phyloP scores from a whole-genome alignment of 2,113 vertebrate species.

The Ptilorrhoa leucosticta region DNA sequence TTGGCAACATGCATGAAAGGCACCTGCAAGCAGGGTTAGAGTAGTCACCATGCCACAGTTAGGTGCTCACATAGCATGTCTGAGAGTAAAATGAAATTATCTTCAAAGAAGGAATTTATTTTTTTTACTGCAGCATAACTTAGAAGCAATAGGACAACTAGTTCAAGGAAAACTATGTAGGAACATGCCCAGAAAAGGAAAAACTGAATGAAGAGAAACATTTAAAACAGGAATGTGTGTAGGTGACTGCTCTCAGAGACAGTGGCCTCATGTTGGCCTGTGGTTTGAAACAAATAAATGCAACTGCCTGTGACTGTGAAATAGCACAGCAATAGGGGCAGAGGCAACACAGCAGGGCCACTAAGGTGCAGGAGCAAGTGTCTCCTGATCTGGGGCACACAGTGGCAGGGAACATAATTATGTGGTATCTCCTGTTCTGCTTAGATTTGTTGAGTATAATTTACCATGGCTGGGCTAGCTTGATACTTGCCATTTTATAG shows the following conservation, averaged over 20 bases:
- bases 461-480: background rate
- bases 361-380: background rate
- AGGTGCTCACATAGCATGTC: background rate
- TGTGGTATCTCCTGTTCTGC: background rate
- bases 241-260: background rate
- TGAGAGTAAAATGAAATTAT: background rate
- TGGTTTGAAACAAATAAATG: background rate
- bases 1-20: background rate
- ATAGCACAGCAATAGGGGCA: background rate
- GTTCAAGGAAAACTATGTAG: background rate
- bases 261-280: background rate
- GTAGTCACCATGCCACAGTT: background rate
- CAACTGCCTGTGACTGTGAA: background rate
- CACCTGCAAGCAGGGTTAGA: background rate
- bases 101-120: background rate
- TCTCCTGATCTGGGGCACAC: background rate
- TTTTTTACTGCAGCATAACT: background rate
- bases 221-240: background rate
- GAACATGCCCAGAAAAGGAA: background rate
- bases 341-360: background rate
- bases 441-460: background rate
- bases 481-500: background rate
- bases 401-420: background rate
- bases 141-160: background rate
- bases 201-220: background rate